Evolutionary conservation across 2,888 invertebrate genomes (phyloP), one percentile per base, ranked within the genome.

Genomic region (Meghimatium bilineatum): DNA sequence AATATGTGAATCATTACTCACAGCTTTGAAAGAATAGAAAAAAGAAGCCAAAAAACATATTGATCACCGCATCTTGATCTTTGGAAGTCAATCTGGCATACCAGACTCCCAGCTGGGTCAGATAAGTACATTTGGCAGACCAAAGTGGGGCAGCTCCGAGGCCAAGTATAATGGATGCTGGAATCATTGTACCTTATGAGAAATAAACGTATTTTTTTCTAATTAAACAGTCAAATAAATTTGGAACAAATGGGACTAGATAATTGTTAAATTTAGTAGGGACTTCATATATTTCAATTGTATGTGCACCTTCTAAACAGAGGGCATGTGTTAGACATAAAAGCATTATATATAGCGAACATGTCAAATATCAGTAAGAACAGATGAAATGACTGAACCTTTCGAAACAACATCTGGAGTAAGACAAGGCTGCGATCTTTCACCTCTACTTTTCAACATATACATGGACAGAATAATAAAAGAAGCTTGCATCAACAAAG

Each of bases 1-100:
- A n/a, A n/a, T n/a, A n/a, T n/a, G n/a, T n/a, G n/a, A n/a, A n/a
- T n/a, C 44, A 17, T n/a, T 49, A 96, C 94, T 98, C 97, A 90
- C 98, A 97, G 29, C 98, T 97, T 94, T 99, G 98, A 96, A 98
- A 98, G 88, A 98, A 97, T 90, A 98, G 96, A 95, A 99, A 99
- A 96, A 99, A 99, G 95, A 98, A 97, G 74, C 99, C 99, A 94
- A 99, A 99, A 95, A 99, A 99, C 91, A 98, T 95, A 84, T 98
- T 98, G 90, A 99, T 97, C 90, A 98, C 97, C 34, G 97, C 97
- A 93, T 98, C 97, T 80, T 97, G 96, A 44, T 92, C 89, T 92
- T 97, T 96, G 91, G 97, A 96, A n/a, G 97, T 91, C 78, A 94
- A 94, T 92, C 97, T 97, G 29, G 98, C 97, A 94, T 97, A 97